A percentile compares a stretch with the other conserved stretches of the same genome.
These are phyloP conservation scores for Dryocosmus kuriphilus DNA, from an alignment of 2,888 invertebrate genomes.

Conservation along the genomic window DNA sequence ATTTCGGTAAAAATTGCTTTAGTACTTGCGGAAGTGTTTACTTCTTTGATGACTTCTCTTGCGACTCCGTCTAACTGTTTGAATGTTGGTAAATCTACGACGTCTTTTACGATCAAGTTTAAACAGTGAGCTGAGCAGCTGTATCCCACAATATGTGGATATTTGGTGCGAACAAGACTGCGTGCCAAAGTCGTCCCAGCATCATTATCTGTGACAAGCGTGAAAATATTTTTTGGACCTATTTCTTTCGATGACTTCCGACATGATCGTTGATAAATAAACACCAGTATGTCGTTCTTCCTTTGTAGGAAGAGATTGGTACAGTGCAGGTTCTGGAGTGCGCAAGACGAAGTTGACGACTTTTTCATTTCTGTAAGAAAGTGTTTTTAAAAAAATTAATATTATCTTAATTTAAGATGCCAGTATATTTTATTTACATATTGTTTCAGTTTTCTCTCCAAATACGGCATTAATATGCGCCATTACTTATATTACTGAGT, in stretches of 20 bases:
- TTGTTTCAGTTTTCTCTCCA: too few relatives aligned
- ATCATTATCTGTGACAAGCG: constrained; percentile 44
- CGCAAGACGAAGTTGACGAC: constrained; percentile 41
- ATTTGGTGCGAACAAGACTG: constrained; percentile 24
- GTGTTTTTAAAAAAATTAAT: background rate
- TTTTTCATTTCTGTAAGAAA: constrained; percentile 10
- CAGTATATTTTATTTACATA: too few relatives aligned
- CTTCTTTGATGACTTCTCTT: constrained; percentile 46
- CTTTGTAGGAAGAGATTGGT: constrained; percentile 6
- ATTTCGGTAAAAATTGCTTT: constrained; percentile 44
- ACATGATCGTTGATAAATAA: constrained; percentile 27
- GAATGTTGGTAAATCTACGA: background rate
- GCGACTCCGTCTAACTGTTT: constrained; percentile 23
- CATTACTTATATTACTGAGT: too few relatives aligned
- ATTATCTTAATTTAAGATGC: constrained; percentile 15
- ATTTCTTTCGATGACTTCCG: constrained; percentile 39
- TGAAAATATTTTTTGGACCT: constrained; percentile 27
- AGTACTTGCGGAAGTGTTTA: constrained; percentile 45
- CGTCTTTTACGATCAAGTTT: constrained; percentile 36
- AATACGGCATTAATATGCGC: too few relatives aligned
- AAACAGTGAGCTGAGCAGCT: constrained; percentile 40
- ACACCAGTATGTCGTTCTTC: constrained; percentile 32
- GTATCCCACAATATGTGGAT: too few relatives aligned
- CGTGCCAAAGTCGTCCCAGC: constrained; percentile 32
- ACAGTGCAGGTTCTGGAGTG: constrained; percentile 40